Conservation (phyloP, 2,113 vertebrate species). For the Beaufortia kweichowensis region DNA sequence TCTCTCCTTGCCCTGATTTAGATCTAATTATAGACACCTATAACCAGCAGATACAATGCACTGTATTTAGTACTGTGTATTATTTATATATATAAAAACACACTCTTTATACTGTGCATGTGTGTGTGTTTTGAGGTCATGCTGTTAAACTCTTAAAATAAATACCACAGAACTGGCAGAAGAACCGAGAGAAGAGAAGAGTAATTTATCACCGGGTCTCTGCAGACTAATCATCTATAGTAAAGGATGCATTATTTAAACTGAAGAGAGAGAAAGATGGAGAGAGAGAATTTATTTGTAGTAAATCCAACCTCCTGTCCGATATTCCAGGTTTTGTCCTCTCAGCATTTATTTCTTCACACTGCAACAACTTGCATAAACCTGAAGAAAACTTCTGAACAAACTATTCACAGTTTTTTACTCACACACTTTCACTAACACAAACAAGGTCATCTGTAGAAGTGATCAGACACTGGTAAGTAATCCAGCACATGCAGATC, state of each 20-base stretch:
- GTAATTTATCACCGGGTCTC: conserved; percentile 31
- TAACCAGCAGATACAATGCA: conserved; percentile 20
- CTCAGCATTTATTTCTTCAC: neutral
- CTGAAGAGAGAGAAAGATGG: neutral
- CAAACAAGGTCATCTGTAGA: conserved; percentile 24
- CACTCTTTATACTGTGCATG: neutral
- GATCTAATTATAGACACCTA: conserved; percentile 19
- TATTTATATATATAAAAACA: conserved; percentile 2
- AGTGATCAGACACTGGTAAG: conserved; percentile 35
- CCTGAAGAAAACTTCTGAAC: neutral
- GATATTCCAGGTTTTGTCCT: neutral
- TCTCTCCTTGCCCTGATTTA: conserved; percentile 37
- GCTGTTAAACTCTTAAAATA: conserved; percentile 15
- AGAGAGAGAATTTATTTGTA: conserved; percentile 4
- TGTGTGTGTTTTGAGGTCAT: conserved; percentile 22
- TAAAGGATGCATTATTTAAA: conserved; percentile 3
- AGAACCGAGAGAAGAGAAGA: neutral
- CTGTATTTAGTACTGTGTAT: conserved; percentile 1
- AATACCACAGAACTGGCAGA: conserved; percentile 32
- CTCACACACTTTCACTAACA: neutral
- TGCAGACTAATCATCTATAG: conserved; percentile 13
- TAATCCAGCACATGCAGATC: conserved; percentile 3
- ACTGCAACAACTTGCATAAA: neutral
- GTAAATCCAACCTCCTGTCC: neutral
- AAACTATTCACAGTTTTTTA: neutral